Percentiles rank a stretch among this genome's conserved stretches.
These are phyloP conservation scores for Drosophila kambysellisi DNA, from an alignment of 2,888 invertebrate species.

Conservation along the genomic window DNA sequence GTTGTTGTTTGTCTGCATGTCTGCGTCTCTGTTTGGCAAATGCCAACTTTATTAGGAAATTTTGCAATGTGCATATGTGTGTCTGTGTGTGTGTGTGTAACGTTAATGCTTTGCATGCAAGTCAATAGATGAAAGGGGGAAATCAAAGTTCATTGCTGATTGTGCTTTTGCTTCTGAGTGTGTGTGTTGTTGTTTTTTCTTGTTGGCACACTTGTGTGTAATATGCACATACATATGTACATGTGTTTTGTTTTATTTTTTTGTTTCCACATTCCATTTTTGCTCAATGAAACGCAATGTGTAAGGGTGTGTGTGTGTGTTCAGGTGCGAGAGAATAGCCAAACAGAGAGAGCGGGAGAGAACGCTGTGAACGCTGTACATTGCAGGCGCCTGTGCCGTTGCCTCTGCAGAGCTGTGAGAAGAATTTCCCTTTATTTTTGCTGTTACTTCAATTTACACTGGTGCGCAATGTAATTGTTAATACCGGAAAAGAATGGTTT, in stretches of 20 bases:
- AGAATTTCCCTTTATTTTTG: constrained; percentile 39
- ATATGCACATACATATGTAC: constrained; percentile 22
- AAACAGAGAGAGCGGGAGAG: constrained; percentile 10
- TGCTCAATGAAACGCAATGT: constrained; percentile 65
- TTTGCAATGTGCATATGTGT: constrained; percentile 23
- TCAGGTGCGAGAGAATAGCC: constrained; percentile 48
- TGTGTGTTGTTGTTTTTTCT: constrained; percentile 14
- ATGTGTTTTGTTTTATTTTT: constrained; percentile 8
- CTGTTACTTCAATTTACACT: constrained; percentile 25
- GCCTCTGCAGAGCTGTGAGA: constrained; percentile 20
- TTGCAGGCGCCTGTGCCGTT: constrained; percentile 34
- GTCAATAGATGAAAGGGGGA: constrained; percentile 43
- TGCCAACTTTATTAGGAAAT: constrained; percentile 80
- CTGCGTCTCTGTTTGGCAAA: constrained; percentile 75
- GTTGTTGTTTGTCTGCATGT: constrained; percentile 60
- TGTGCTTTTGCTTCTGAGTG: constrained; percentile 10
- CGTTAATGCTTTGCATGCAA: constrained; percentile 22
- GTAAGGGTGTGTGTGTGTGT: constrained; percentile 2
- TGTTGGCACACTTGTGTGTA: constrained; percentile 31
- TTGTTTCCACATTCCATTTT: constrained; percentile 49
- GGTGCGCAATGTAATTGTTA: constrained; percentile 1
- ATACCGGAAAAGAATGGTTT: background rate
- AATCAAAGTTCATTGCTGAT: constrained; percentile 34
- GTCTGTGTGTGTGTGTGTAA: constrained; percentile 29
- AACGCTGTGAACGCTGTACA: background rate